A percentile compares a stretch with the other conserved stretches of the same genome.
Conservation (phyloP, 2,797 vertebrate genomes). For the Danionella dracula region DNA sequence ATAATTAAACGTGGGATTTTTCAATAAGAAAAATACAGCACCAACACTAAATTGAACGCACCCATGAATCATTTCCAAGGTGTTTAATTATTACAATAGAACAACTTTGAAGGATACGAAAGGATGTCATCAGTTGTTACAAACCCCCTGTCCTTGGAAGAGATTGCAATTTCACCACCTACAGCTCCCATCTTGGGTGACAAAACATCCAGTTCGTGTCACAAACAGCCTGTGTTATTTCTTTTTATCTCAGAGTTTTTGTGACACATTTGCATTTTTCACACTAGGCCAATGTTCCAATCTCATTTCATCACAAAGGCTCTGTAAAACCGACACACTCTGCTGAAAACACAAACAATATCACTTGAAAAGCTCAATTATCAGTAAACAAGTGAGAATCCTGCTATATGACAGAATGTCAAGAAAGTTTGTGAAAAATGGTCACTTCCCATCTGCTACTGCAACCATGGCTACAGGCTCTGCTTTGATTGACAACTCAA, state of each 20-base stretch:
- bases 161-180: slow-evolving; percentile 39
- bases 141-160: slow-evolving; percentile 30
- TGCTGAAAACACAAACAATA: not conserved
- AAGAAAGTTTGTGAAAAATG: slow-evolving; percentile 11
- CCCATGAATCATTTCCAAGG: not conserved
- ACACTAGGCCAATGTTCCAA: slow-evolving; percentile 12
- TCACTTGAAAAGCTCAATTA: slow-evolving; percentile 28
- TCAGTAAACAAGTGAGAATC: slow-evolving; percentile 18
- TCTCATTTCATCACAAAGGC: slow-evolving; percentile 9
- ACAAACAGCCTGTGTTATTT: slow-evolving; percentile 18
- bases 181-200: slow-evolving; percentile 30
- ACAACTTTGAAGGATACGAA: not conserved
- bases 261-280: slow-evolving; percentile 30
- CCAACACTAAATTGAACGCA: not conserved
- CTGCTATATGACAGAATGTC: slow-evolving; percentile 20
- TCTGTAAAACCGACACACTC: not conserved
- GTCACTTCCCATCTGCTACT: slow-evolving; percentile 25
- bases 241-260: slow-evolving; percentile 16
- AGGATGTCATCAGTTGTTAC: slow-evolving; percentile 34
- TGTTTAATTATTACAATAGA: not conserved
- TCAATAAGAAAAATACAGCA: slow-evolving; percentile 14
- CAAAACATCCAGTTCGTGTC: slow-evolving; percentile 26
- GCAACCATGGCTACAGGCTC: slow-evolving; percentile 19
- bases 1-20: not conserved
- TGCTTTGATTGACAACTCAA: slow-evolving; percentile 28